Evolutionary conservation across 1,140 invertebrate genomes (phyloP).

Genomic region (Dendroctonus ponderosae): DNA sequence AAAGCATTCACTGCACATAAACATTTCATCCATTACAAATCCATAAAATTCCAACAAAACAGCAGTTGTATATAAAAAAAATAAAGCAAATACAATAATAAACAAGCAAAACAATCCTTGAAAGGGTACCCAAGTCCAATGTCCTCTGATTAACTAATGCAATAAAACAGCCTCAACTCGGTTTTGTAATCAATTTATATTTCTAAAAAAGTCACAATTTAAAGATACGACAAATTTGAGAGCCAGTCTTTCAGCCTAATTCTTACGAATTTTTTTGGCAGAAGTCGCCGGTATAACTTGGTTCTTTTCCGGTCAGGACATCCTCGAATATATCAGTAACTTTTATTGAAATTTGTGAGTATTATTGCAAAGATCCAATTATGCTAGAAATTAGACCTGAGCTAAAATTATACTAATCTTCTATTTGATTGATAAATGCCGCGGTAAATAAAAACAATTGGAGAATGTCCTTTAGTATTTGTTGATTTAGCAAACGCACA

Average conservation of each 20-base stretch:
- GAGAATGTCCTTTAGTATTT: conserved; percentile 25
- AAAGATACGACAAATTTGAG: conserved; percentile 48
- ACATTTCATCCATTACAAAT: conserved; percentile 2
- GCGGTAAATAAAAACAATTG: not conserved
- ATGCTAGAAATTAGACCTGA: no score
- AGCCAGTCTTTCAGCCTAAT: conserved; percentile 45
- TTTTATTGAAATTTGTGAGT: no score
- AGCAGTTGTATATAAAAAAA: conserved; percentile 17
- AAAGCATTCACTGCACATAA: conserved; percentile 14
- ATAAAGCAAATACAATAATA: not conserved
- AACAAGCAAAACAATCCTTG: conserved; percentile 29
- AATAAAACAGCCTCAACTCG: conserved; percentile 42
- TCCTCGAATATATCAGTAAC: conserved; percentile 9
- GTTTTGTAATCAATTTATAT: conserved; percentile 48
- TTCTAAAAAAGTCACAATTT: conserved; percentile 48
- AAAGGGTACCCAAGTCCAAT: conserved; percentile 40
- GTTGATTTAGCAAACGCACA: conserved; percentile 45
- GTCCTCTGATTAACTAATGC: conserved; percentile 12
- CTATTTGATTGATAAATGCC: no score
- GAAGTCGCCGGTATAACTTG: conserved; percentile 20
- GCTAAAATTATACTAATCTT: no score
- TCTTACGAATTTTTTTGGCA: conserved; percentile 29
- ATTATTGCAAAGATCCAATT: not conserved
- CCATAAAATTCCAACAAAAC: conserved; percentile 1
- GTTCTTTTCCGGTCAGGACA: conserved; percentile 19